Base-by-base conservation (phyloP, 2,888 invertebrate genomes). In the Steromphala cineraria region DNA sequence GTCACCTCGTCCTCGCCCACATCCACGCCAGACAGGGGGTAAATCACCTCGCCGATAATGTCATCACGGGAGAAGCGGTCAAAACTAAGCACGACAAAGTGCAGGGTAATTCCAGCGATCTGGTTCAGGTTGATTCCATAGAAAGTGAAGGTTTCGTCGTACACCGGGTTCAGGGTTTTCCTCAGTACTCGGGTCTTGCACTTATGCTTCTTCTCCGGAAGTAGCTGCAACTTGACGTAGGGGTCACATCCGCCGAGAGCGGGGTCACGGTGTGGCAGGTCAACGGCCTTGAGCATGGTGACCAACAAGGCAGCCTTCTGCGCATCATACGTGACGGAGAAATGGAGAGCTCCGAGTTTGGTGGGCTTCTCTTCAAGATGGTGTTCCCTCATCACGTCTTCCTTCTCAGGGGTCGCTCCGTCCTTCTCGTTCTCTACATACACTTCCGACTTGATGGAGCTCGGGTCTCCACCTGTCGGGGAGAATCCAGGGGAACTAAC, bases 121-220 rank as follows among this genome's bases (percentile, higher is more conserved):
- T 98, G 98, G 92, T 96, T 96, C 87, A 84, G 81, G 71, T 88
- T 88, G 77, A 93, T 89, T 80, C 99, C 99, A 93, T 98, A 99
- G 95, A 99, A 99, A 0, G 99, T 99, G 93, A 99, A 99, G 94
- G 99, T 99, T 94, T 99, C 99, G 91, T 99, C 99, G 94, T 99
- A 99, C 0, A 98, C 96, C 0, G 99, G 99, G 94, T 98, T 97
- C 79, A 97, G 95, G 71, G 99, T 99, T 93, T 99, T 98, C 86
- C 99, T 96, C 55, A 99, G 96, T 10, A 99, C 99, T 81, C 99
- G 95, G 83, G 98, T 98, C 94, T 98, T 99, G 80, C 98, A 98
- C 94, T 98, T 98, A 93, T 99, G 98, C 92, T 98, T 98, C 93
- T 99, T 99, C 91, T 99, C 99, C 0, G 99, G 99, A 86, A 99